A percentile compares a stretch with the other conserved stretches of the same genome.
phyloP scores from a whole-genome alignment of 2,113 vertebrate genomes.

The Festucalex cinctus region DNA sequence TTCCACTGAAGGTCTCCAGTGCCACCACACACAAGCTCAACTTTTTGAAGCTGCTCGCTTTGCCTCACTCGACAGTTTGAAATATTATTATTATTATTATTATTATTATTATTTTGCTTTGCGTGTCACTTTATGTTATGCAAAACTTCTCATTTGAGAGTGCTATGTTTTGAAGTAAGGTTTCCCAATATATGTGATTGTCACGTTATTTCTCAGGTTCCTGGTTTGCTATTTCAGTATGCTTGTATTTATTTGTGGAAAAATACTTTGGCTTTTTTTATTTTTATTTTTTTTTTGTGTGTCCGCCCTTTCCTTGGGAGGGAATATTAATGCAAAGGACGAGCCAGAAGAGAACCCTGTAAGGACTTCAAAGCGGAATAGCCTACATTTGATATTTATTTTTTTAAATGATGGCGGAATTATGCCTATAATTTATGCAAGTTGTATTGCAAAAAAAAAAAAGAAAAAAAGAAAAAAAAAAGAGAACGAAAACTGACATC shows the following conservation, averaged over 20 bases:
- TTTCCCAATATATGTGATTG: conserved; percentile 87
- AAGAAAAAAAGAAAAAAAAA: too few relatives aligned
- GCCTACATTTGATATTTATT: conserved; percentile 99
- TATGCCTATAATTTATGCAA: conserved; percentile 99
- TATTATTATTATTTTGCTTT: too few relatives aligned
- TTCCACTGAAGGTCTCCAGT: conserved; percentile 79
- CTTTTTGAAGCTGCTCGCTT: conserved; percentile 67
- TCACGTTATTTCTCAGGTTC: conserved; percentile 95
- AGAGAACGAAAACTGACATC: conserved; percentile 81
- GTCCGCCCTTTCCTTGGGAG: conserved; percentile 75
- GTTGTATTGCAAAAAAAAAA: conserved; percentile 98
- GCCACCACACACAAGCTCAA: conserved; percentile 76
- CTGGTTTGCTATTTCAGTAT: conserved; percentile 79
- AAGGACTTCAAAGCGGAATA: conserved; percentile 92
- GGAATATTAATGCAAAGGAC: conserved; percentile 68
- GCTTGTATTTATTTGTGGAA: conserved; percentile 78
- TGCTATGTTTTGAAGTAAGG: too few relatives aligned
- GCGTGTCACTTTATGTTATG: conserved; percentile 64
- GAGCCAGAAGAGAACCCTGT: conserved; percentile 83
- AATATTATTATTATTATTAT: too few relatives aligned
- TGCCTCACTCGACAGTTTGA: conserved; percentile 56
- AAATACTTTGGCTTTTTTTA: conserved; percentile 75
- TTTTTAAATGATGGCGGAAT: conserved; percentile 91
- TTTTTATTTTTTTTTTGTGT: too few relatives aligned
- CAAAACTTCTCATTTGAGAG: conserved; percentile 24